Conservation (phyloP, 2,113 vertebrate genomes). For the Xenopus borealis region DNA sequence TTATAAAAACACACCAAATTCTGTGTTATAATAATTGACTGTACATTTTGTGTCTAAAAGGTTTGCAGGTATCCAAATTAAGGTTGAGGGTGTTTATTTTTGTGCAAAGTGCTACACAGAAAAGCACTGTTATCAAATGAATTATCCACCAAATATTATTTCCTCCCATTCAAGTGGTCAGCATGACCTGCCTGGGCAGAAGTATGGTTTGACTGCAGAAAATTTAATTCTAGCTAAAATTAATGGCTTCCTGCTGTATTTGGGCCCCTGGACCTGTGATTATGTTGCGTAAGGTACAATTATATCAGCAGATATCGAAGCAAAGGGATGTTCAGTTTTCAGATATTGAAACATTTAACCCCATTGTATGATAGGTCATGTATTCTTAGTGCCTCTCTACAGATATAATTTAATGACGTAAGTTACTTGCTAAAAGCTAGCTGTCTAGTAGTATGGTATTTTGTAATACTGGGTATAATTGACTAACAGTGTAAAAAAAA, state of each 20-base stretch:
- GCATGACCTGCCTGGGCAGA: slow-evolving; percentile 26
- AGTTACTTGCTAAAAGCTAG: too few species aligned
- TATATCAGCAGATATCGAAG: background rate
- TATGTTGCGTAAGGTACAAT: background rate
- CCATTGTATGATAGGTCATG: too few species aligned
- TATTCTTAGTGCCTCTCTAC: too few species aligned
- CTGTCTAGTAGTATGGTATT: too few species aligned
- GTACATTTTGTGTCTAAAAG: slow-evolving; percentile 29
- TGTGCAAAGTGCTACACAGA: slow-evolving; percentile 28
- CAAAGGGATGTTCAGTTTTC: too few species aligned
- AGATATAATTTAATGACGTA: too few species aligned
- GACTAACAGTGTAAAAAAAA: too few species aligned
- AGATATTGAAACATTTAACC: too few species aligned
- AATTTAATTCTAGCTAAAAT: slow-evolving; percentile 13
- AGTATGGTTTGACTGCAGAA: slow-evolving; percentile 3
- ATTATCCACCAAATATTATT: slow-evolving; percentile 38
- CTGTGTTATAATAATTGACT: background rate
- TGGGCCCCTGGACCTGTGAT: background rate
- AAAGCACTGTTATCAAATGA: background rate
- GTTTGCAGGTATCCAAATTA: slow-evolving; percentile 17
- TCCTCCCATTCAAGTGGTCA: slow-evolving; percentile 26
- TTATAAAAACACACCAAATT: slow-evolving; percentile 3
- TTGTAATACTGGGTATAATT: too few species aligned
- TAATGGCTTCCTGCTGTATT: background rate
- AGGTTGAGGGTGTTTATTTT: background rate